Evolutionary conservation across 2,888 invertebrate genomes (phyloP), one percentile per base, ranked within the genome.

Genomic region (Cheilosia vulpina): DNA sequence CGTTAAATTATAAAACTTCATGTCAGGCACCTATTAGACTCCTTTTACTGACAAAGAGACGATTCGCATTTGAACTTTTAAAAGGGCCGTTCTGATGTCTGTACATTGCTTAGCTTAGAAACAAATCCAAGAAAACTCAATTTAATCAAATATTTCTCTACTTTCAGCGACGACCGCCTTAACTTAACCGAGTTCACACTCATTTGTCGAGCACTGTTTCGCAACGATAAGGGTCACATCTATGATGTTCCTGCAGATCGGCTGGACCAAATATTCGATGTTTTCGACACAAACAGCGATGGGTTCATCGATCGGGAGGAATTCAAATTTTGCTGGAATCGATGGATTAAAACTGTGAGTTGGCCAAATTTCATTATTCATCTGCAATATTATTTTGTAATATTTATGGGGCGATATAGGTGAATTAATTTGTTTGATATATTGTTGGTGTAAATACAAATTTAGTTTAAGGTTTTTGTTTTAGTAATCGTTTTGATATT

Each of bases 291-390:
- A 87, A 95, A 97, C 89, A 93, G 92, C 38, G 96, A 97, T 91
- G 96, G 95, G 0, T 94, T 94, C 89, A 95, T 97, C 75, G 96
- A 97, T 90, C 94, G 94, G 73, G 95, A 96, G 79, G 97, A 98
- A 93, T 97, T 98, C 90, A 94, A 95, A 72, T 94, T 96, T 90
- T 97, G 97, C 91, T 97, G 97, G 97, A 96, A 96, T 92, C 95
- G 96, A 89, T 97, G 97, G 97, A 97, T 97, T 87, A 97, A 97
- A 94, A 95, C 96, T 89, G 96, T 96, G 90, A 94, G 94, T 93
- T 43, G 11, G 5, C 9, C 3, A 7, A 3, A 7, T 9, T 13
- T 21, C 0, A 17, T 21, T 50, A 5, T 9, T 1, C 7, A 13
- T 11, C 19, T 19, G 52, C 43, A 58, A 5, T 45, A 0, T 1